phyloP scores from a whole-genome alignment of 2,888 invertebrate species.

The Nemotelus pantherinus region DNA sequence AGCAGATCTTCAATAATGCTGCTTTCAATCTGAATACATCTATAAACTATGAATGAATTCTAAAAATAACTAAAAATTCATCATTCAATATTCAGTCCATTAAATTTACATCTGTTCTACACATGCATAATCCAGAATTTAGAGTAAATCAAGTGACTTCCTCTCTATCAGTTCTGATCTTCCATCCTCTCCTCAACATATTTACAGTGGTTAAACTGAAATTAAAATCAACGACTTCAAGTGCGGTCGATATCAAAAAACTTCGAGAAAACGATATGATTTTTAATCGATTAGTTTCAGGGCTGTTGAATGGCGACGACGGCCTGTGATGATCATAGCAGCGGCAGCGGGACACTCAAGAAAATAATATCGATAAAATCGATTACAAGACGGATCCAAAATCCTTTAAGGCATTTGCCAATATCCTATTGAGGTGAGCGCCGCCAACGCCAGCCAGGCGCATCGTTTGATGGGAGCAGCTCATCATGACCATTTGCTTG shows the following conservation, averaged over 20 bases:
- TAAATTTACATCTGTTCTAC: too few species aligned
- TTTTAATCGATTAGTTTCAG: constrained; percentile 45
- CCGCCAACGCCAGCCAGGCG: constrained; percentile 24
- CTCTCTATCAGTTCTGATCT: too few species aligned
- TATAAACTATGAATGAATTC: too few species aligned
- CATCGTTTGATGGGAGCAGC: constrained; percentile 13
- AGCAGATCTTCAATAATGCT: too few species aligned
- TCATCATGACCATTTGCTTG: neutral
- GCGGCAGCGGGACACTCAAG: constrained; percentile 42
- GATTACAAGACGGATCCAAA: constrained; percentile 40
- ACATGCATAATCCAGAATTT: too few species aligned
- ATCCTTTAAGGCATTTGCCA: constrained; percentile 40
- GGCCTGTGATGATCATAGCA: neutral
- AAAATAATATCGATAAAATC: constrained; percentile 42
- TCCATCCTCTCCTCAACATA: neutral
- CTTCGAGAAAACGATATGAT: constrained; percentile 38
- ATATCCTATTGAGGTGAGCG: constrained; percentile 43
- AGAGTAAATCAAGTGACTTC: too few species aligned
- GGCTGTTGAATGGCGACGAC: constrained; percentile 15
- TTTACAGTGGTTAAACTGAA: constrained; percentile 11
- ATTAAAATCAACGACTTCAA: constrained; percentile 18
- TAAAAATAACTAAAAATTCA: too few species aligned
- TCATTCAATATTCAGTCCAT: too few species aligned
- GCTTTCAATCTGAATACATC: too few species aligned
- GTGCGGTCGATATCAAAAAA: constrained; percentile 42